A percentile compares a stretch with the other conserved stretches of the same genome.
phyloP scores from a whole-genome alignment of 1,140 invertebrate species.

The Marisa cornuarietis region DNA sequence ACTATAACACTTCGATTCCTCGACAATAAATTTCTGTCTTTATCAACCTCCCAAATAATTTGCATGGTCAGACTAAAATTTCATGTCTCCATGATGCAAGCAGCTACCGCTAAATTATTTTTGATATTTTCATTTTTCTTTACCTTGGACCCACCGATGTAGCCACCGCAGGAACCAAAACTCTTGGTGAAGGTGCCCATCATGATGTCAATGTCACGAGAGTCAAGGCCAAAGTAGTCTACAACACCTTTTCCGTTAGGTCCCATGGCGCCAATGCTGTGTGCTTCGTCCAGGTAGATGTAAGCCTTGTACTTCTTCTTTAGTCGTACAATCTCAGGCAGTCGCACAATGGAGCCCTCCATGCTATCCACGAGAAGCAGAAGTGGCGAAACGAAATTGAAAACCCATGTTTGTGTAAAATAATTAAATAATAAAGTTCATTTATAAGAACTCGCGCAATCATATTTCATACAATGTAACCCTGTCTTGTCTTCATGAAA shows the following conservation, averaged over 20 bases:
- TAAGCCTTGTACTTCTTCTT: constrained; percentile 95
- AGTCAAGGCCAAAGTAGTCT: constrained; percentile 84
- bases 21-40: too few species aligned
- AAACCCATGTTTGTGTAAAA: too few species aligned
- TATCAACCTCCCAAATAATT: too few species aligned
- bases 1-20: too few species aligned
- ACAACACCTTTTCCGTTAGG: constrained; percentile 86
- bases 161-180: constrained; percentile 96
- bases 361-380: constrained; percentile 75
- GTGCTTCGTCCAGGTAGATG: constrained; percentile 94
- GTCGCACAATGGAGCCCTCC: constrained; percentile 93
- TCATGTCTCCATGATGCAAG: too few species aligned
- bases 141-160: constrained; percentile 89
- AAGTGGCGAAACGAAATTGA: too few species aligned
- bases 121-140: constrained; percentile 13
- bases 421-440: too few species aligned
- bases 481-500: too few species aligned
- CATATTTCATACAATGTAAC: too few species aligned
- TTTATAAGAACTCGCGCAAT: too few species aligned
- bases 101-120: too few species aligned
- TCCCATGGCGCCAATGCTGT: constrained; percentile 95
- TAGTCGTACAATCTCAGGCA: constrained; percentile 89
- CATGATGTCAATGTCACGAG: constrained; percentile 90
- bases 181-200: constrained; percentile 98
- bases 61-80: too few species aligned